phyloP scores from a whole-genome alignment of 2,113 vertebrate species.

The Spilogale gracilis region DNA sequence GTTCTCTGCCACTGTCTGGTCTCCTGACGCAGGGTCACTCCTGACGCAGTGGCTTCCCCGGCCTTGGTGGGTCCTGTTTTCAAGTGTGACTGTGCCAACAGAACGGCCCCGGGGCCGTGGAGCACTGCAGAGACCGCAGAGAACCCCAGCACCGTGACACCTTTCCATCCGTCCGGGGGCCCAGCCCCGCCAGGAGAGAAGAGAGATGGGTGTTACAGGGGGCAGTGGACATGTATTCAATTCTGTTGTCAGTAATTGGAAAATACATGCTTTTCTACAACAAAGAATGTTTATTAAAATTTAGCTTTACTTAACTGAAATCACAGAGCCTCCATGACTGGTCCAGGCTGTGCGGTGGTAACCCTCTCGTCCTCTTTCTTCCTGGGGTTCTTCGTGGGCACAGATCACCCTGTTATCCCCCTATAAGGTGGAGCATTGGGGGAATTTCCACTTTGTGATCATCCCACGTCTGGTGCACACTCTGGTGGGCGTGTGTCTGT shows the following conservation, averaged over 20 bases:
- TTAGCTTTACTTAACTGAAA: no score
- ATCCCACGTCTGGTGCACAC: fast-evolving
- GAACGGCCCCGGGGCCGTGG: background rate
- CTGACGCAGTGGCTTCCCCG: background rate
- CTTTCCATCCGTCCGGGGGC: background rate
- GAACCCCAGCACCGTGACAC: no score
- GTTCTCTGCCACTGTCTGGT: background rate
- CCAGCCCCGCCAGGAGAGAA: background rate
- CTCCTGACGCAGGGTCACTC: background rate
- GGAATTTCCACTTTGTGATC: background rate
- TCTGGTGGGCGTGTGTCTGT: background rate
- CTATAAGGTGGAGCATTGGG: background rate
- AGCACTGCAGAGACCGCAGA: background rate
- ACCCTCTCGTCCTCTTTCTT: fast-evolving
- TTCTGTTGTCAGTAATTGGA: background rate
- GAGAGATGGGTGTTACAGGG: fast-evolving
- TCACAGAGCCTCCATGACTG: background rate
- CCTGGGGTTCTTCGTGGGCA: background rate
- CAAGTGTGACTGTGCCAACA: no score
- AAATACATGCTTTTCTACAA: background rate
- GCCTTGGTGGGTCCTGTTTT: no score
- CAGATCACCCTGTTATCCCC: fast-evolving
- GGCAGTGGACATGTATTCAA: fast-evolving
- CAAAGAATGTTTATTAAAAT: no score
- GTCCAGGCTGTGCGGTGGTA: fast-evolving